Percentiles rank a stretch among this genome's conserved stretches.
Conservation (phyloP, 2,113 vertebrate species). For the Dromaius novaehollandiae region DNA sequence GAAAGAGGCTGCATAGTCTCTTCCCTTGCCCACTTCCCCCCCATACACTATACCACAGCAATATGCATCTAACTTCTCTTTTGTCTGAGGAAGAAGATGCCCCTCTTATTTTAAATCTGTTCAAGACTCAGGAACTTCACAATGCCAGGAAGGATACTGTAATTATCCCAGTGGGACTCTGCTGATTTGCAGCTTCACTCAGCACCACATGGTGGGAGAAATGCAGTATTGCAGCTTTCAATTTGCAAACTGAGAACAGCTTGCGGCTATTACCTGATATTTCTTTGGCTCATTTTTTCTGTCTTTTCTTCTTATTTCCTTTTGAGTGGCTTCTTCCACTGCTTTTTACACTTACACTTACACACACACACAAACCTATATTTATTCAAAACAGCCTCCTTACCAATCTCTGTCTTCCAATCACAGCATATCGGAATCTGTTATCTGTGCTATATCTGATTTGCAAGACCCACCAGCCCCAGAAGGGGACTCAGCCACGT, state of each 20-base stretch:
- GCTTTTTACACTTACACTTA: neutral
- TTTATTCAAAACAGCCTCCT: neutral
- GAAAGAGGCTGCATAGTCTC: neutral
- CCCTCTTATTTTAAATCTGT: neutral
- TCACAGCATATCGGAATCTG: neutral
- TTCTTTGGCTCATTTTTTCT: accelerated
- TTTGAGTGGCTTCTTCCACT: neutral
- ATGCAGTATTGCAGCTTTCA: neutral
- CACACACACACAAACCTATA: too few species aligned
- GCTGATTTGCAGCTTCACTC: neutral
- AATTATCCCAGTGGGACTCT: neutral
- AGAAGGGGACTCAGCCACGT: neutral
- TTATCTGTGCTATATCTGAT: accelerated
- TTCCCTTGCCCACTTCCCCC: neutral
- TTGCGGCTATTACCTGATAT: accelerated
- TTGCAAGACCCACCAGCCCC: neutral
- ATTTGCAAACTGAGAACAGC: accelerated
- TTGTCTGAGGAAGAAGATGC: neutral
- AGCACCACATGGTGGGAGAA: neutral
- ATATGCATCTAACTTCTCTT: neutral
- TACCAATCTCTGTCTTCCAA: neutral
- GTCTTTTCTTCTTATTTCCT: neutral
- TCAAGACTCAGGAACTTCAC: accelerated
- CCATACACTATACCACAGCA: neutral
- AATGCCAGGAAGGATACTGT: accelerated